Evolutionary conservation across 2,113 vertebrate genomes (phyloP), one percentile per base, ranked within the genome.

Genomic region (Tetrao urogallus): DNA sequence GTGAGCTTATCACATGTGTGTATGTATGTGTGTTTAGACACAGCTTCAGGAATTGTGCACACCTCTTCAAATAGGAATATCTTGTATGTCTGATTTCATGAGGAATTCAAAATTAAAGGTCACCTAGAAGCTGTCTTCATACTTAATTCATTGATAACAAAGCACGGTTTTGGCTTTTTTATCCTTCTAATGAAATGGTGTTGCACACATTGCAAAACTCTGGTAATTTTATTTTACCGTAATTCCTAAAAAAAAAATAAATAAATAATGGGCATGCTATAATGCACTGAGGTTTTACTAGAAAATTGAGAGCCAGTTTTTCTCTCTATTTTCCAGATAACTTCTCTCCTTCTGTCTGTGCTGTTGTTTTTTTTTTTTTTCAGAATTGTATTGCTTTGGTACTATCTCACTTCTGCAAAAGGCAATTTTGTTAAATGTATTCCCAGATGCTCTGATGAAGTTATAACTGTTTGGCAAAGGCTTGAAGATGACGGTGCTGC

Each of bases 391-490:
- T 90, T 89, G 43, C 91, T 95, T 96, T 82, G 34, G 88, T 96
- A 60, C 63, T 88, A 83, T 81, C 90, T 96, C 91, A 82, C 70
- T 97, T 95, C 76, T 95, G 92, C 82, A 92, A 93, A 95, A 98
- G 93, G 85, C 97, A 97, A 92, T 97, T 97, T 97, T 96, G 90
- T 96, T 95, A 98, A 97, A 52, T 82, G 84, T 95, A 72, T 95
- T 93, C 97, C 97, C 96, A 30, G 73, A 96, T 71, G 95, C 95
- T 88, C 95, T 98, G 97, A 98, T 96, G 97, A 98, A 97, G 96
- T 98, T 98, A 97, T 88, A 97, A 92, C 96, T 96, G 52, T 83
- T 97, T 94, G 97, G 97, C 86, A 96, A 93, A 95, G 86, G 96
- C 95, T 88, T 92, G 45, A 89, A 97, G 93, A 95, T 24, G 2